Base-by-base conservation (phyloP, 1,140 invertebrate species). In the Yoshiicerus persimilis region DNA sequence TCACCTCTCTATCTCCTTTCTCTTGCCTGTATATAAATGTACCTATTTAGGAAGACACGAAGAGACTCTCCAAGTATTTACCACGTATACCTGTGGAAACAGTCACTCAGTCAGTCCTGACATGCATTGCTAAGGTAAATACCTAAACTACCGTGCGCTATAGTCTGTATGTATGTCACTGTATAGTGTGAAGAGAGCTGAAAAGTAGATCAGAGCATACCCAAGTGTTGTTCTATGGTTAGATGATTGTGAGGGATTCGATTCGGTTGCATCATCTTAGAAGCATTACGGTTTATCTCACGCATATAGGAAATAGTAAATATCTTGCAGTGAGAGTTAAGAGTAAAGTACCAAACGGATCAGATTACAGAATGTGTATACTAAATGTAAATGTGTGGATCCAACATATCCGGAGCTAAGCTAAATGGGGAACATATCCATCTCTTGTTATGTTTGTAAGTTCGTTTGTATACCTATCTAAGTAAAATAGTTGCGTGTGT, bases 231-330 rank as follows among this genome's bases (percentile, higher is more conserved):
- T 80, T 80, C 27, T 80, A 80, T 32, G 75, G 30, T 80, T 32
- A 80, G 75, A n/a, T 80, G 16, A 80, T 80, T 80, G 75, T 80
- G 75, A 80, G 34, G 36, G 75, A 80, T 80, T 80, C 75, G 34
- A 80, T 80, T 80, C 75, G 32, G 38, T 34, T 32, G 75, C 34
- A 80, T 80, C 75, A 80, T 80, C 34, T 32, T 36, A 80, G 75
- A 32, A 0, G 16, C 75, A 80, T 80, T 80, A 80, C 32, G 34
- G 16, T 23, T 80, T 80, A 80, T 80, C 75, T 80, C 34, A 1
- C 20, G 47, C 47, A 56, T 56, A n/a, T n/a, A n/a, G n/a, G n/a
- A n/a, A n/a, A n/a, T n/a, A n/a, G n/a, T n/a, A n/a, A n/a, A 56
- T 56, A 16, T n/a, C 20, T 56, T 56, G n/a, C 16, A n/a, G 13